phyloP scores from a whole-genome alignment of 2,888 invertebrate genomes.

The Schrankia costaestrigalis region DNA sequence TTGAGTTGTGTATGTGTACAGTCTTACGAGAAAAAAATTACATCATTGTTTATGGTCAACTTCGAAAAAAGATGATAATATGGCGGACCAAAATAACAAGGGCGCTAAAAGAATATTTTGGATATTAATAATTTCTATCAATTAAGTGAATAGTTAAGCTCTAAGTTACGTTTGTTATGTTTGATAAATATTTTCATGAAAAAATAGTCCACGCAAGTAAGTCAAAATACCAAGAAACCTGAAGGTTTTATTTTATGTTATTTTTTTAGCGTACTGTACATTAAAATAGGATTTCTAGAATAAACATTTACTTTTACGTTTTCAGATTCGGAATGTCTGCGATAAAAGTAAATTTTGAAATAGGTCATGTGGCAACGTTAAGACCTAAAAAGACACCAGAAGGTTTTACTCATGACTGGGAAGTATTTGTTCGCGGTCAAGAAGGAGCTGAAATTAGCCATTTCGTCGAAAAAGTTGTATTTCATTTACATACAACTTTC shows the following conservation, averaged over 20 bases:
- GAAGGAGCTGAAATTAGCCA: slow-evolving; percentile 93
- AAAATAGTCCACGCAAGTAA: slow-evolving; percentile 34
- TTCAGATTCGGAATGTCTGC: slow-evolving; percentile 60
- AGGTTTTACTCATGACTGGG: slow-evolving; percentile 99
- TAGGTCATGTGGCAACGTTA: slow-evolving; percentile 93
- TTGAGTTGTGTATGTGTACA: too few relatives aligned
- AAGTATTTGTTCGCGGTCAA: slow-evolving; percentile 94
- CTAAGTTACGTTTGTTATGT: slow-evolving; percentile 36
- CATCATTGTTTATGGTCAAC: slow-evolving; percentile 16
- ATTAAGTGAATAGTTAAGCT: slow-evolving; percentile 40
- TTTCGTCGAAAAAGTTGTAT: slow-evolving; percentile 96
- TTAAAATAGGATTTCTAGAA: slow-evolving; percentile 25
- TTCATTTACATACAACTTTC: slow-evolving; percentile 95
- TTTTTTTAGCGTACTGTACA: slow-evolving; percentile 32
- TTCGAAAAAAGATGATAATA: slow-evolving; percentile 46
- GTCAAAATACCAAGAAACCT: slow-evolving; percentile 19
- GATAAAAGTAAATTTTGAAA: slow-evolving; percentile 89
- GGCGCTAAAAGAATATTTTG: slow-evolving; percentile 77
- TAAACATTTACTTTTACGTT: slow-evolving; percentile 19
- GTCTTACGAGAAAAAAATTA: background rate
- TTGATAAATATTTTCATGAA: slow-evolving; percentile 21
- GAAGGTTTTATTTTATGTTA: slow-evolving; percentile 20
- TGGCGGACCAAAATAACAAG: slow-evolving; percentile 80
- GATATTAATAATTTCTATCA: slow-evolving; percentile 42
- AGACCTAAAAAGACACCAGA: slow-evolving; percentile 91